These are phyloP conservation scores for Porites lobata DNA, from an alignment of 92 coral and sea anemone genomes.

Conservation along the genomic window DNA sequence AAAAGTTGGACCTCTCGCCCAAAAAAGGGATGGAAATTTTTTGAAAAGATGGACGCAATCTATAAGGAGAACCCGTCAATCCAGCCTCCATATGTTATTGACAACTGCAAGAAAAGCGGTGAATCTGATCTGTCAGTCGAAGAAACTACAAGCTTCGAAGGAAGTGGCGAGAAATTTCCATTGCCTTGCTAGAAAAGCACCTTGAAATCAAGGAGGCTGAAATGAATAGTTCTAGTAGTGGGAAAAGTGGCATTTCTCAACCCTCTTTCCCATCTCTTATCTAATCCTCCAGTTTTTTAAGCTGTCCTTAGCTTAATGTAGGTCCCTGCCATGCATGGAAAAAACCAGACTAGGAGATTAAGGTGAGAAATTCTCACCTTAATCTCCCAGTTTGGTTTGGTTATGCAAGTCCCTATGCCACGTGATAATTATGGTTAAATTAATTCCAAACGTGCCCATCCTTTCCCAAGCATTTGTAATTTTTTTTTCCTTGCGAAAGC, in stretches of 20 bases:
- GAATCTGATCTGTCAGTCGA: constrained; percentile 17
- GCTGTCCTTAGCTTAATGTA: constrained; percentile 15
- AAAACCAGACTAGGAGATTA: constrained; percentile 2
- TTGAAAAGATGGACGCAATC: constrained; percentile 7
- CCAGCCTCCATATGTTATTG: no score
- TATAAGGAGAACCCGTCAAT: constrained; percentile 31
- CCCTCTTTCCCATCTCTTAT: constrained; percentile 22
- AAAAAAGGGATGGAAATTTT: no score
- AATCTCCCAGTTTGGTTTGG: constrained; percentile 19
- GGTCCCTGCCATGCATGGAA: constrained; percentile 14
- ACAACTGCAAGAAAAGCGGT: constrained; percentile 21
- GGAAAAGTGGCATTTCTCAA: constrained; percentile 15
- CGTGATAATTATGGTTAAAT: constrained; percentile 12
- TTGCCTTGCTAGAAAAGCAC: constrained; percentile 21
- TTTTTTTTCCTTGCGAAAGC: constrained; percentile 8
- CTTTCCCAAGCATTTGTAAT: not conserved
- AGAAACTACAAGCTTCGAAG: not conserved
- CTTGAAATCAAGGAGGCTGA: constrained; percentile 15
- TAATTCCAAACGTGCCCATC: constrained; percentile 21
- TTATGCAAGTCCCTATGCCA: not conserved
- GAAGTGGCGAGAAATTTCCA: constrained; percentile 10
- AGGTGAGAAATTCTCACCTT: constrained; percentile 12
- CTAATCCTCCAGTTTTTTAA: constrained; percentile 15
- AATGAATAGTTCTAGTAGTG: constrained; percentile 14
- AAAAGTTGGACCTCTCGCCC: constrained; percentile 29